These are phyloP conservation scores for Frankliniella intonsa DNA, from an alignment of 2,888 invertebrate genomes.

Conservation along the genomic window DNA sequence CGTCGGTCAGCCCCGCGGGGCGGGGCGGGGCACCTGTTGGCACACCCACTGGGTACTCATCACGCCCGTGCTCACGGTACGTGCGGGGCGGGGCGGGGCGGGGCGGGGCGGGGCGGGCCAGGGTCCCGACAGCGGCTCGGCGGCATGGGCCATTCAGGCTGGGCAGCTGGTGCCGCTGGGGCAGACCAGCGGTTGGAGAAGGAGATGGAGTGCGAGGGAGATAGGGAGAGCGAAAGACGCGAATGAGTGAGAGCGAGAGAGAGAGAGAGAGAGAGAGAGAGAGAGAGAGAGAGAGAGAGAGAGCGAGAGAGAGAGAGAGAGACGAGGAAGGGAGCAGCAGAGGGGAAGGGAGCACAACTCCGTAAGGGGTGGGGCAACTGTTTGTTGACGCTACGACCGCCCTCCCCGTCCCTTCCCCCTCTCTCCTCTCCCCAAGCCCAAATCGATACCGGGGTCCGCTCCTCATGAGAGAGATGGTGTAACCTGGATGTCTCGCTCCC, in stretches of 20 bases:
- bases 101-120: neutral
- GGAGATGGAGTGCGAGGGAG: neutral
- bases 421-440: neutral
- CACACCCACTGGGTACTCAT: neutral
- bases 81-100: too few species aligned
- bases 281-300: constrained; percentile 18
- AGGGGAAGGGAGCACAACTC: neutral
- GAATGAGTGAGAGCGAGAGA: neutral
- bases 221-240: constrained; percentile 19
- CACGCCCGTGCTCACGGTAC: neutral
- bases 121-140: neutral
- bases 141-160: neutral
- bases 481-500: neutral
- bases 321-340: neutral
- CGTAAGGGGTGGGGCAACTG: neutral
- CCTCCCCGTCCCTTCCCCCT: too few species aligned
- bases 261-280: constrained; percentile 27
- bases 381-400: constrained; percentile 4
- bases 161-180: neutral
- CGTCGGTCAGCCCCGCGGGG: neutral
- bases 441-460: neutral
- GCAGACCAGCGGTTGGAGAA: neutral
- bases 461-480: constrained; percentile 8
- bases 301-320: constrained; percentile 26
- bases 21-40: neutral